Evolutionary conservation across 2,113 vertebrate genomes (phyloP), one percentile per base, ranked within the genome.

Genomic region (Myotis lucifugus): DNA sequence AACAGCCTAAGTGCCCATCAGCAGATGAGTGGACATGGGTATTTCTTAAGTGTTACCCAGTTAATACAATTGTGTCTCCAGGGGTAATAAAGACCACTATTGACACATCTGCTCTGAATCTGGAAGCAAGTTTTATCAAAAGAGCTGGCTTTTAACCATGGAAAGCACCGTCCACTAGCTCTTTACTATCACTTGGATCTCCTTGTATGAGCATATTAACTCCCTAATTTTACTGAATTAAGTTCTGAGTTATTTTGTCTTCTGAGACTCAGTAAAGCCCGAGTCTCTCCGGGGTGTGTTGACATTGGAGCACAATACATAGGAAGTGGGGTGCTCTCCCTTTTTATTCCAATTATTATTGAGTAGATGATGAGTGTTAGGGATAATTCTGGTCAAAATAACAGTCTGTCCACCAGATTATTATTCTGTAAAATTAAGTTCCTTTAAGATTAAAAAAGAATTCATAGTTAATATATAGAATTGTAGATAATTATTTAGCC

Each of bases 261-360:
- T 50, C 67, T 61, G 2, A 8, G 17, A 42, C n/a, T 84, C 82
- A 70, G 0, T 74, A 81, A 85, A 40, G 76, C 0, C 5, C 8
- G 0, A 18, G 10, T 83, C 11, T 91, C 27, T 21, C 70, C 50
- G 3, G 21, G 11, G 10, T 69, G 4, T 77, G 2, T 25, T 74
- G 42, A 66, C 88, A 32, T 12, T 59, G 19, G 32, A 61, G 14
- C 34, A 77, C 12, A 32, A 37, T 6, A n/a, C 1, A 18, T 3
- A 72, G 32, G 8, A 37, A 48, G 8, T 78, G 29, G 1, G 5
- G 10, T 56, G 2, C 8, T 61, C 17, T 70, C 4, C 77, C 8
- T 81, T 89, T 66, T 52, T 19, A 69, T 79, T 56, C 10, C 5
- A 90, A 19, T 77, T 87, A 42, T 34, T 91, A 93, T 96, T 72